Evolutionary conservation across 1,140 invertebrate species (phyloP).

Genomic region (Hypothenemus hampei): DNA sequence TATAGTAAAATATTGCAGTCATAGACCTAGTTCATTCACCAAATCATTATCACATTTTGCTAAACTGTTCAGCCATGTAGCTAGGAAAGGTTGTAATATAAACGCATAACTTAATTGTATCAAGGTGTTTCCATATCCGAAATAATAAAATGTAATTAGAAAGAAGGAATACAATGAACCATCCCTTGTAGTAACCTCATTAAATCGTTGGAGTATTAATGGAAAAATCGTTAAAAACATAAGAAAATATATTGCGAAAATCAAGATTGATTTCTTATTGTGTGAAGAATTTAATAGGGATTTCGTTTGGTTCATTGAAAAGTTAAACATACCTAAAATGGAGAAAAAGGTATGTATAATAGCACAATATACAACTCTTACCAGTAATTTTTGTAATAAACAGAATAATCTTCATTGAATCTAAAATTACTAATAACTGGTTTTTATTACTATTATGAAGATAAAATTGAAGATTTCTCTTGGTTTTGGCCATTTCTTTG

Average conservation of each 20-base stretch:
- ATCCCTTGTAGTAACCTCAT: background rate
- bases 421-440: background rate
- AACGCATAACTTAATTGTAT: background rate
- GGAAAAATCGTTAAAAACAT: background rate
- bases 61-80: slow-evolving; percentile 3
- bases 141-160: background rate
- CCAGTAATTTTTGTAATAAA: background rate
- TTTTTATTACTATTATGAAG: too few species aligned
- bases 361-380: background rate
- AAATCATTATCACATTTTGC: background rate
- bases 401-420: background rate
- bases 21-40: background rate
- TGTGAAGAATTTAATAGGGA: too few species aligned
- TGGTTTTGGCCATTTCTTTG: background rate
- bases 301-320: background rate
- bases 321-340: slow-evolving; percentile 1
- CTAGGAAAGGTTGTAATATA: background rate
- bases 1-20: too few species aligned
- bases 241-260: background rate
- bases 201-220: too few species aligned
- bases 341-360: background rate
- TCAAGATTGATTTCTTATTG: background rate
- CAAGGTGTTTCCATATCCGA: background rate
- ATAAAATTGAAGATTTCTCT: background rate
- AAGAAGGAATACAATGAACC: background rate